Conservation (phyloP, 1,140 invertebrate species). For the Drosophila subpulchrella region DNA sequence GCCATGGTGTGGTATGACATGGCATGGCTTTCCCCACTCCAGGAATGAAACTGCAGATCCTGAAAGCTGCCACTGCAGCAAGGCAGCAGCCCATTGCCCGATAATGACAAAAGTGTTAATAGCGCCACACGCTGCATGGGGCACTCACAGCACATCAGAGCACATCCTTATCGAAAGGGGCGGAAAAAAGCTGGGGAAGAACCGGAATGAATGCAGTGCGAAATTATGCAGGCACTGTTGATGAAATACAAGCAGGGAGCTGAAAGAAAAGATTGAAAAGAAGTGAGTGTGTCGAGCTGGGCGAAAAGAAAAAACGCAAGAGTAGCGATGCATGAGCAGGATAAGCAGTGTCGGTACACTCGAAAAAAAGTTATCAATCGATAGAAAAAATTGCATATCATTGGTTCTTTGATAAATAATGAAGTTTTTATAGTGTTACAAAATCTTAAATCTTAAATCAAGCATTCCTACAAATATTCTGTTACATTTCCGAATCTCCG, state of each 20-base stretch:
- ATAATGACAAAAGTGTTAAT: slow-evolving; percentile 83
- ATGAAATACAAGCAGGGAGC: slow-evolving; percentile 66
- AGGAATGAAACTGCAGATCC: slow-evolving; percentile 5
- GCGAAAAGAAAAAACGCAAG: slow-evolving; percentile 21
- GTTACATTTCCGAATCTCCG: no score
- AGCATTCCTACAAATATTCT: no score
- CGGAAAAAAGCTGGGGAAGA: background rate
- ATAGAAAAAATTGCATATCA: no score
- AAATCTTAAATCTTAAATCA: no score
- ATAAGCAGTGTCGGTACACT: slow-evolving; percentile 29
- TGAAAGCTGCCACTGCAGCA: background rate
- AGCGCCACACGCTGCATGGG: slow-evolving; percentile 72
- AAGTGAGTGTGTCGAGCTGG: slow-evolving; percentile 27
- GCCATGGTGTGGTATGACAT: background rate
- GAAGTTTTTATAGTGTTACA: no score
- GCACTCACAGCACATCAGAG: slow-evolving; percentile 22
- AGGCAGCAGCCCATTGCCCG: slow-evolving; percentile 22
- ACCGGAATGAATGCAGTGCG: slow-evolving; percentile 51
- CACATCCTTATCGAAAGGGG: slow-evolving; percentile 26
- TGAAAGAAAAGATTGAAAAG: slow-evolving; percentile 52
- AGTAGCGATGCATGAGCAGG: slow-evolving; percentile 38
- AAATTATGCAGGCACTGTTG: slow-evolving; percentile 77
- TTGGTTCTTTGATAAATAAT: no score
- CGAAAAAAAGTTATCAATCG: background rate
- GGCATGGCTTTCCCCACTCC: background rate